Evolutionary conservation across 2,797 vertebrate genomes (phyloP), one percentile per base, ranked within the genome.

Genomic region (Sylvilagus floridanus): DNA sequence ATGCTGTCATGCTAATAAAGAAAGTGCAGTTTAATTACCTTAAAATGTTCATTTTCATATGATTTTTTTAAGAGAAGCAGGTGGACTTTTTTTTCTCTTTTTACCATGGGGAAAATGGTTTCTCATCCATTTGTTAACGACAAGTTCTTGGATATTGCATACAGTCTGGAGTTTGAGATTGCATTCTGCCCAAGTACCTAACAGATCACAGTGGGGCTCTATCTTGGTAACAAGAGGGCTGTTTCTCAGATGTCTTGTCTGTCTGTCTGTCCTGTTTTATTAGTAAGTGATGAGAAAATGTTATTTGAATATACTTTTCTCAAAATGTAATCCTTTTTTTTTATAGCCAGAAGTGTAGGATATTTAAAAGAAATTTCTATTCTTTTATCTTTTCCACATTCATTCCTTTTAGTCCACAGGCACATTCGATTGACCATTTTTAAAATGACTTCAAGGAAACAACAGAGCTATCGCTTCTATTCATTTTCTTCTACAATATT

Each of bases 41-140:
- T 90, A 96, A 90, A 73, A 90, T 90, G 85, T 65, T 83, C 47
- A 91, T 89, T 97, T 97, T 72, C 66, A 68, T 76, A 30, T 52
- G 72, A 79, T 73, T 68, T 92, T 97, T 97, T 97, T 52, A 93
- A 86, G 57, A 94, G 37, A 63, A 24, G 28, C 1, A 52, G 1
- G 24, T n/a, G 30, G 35, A n/a, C 54, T 83, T 37, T 93, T n/a
- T 75, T 16, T 37, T 3, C 9, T 10, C 7, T 62, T 86, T 94
- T 60, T 73, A 19, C n/a, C 81, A 81, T 30, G 73, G 89, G 72
- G 66, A 84, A 90, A 35, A 69, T 57, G 50, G 95, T 63, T 85
- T 84, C 86, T 94, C 35, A 91, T 84, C 5, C 16, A 75, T 37
- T 87, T 78, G 87, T 72, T 54, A 91, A 68, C 42, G 95, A 95